These are phyloP conservation scores for Axinella damicornis DNA, from an alignment of 37 sponge, comb jelly and placozoan species.

Conservation along the genomic window DNA sequence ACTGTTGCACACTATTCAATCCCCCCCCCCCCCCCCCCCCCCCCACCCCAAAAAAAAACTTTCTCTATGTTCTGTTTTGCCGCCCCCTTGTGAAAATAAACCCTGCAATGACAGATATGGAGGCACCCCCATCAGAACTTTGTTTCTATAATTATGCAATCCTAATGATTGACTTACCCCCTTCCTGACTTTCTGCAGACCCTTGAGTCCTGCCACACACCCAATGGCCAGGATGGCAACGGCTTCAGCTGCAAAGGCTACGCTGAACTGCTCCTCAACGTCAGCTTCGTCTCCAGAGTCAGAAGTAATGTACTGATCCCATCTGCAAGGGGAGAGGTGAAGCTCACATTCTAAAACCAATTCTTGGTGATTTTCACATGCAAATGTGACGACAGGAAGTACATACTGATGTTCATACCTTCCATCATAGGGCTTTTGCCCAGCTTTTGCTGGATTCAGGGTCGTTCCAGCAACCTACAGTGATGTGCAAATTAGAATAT, in stretches of 20 bases:
- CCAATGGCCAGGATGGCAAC: conserved; percentile 58
- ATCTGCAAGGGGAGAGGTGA: neutral
- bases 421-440: conserved; percentile 52
- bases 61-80: no score
- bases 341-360: no score
- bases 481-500: neutral
- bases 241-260: conserved; percentile 59
- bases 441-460: conserved; percentile 39
- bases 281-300: conserved; percentile 66
- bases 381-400: no score
- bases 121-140: no score
- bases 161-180: conserved; percentile 18
- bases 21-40: no score
- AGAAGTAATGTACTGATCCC: conserved; percentile 62
- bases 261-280: conserved; percentile 34
- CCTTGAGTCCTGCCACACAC: conserved; percentile 58
- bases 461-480: conserved; percentile 40
- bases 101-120: no score
- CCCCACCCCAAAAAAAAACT: no score
- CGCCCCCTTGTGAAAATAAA: no score
- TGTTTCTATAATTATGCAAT: no score
- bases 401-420: no score
- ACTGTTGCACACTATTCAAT: no score
- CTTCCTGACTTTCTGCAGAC: conserved; percentile 41
- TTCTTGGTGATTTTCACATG: no score